Percentiles rank a stretch among this genome's conserved stretches.
These are phyloP conservation scores for Dipodomys spectabilis DNA, from an alignment of 2,113 vertebrate species.

Conservation along the genomic window DNA sequence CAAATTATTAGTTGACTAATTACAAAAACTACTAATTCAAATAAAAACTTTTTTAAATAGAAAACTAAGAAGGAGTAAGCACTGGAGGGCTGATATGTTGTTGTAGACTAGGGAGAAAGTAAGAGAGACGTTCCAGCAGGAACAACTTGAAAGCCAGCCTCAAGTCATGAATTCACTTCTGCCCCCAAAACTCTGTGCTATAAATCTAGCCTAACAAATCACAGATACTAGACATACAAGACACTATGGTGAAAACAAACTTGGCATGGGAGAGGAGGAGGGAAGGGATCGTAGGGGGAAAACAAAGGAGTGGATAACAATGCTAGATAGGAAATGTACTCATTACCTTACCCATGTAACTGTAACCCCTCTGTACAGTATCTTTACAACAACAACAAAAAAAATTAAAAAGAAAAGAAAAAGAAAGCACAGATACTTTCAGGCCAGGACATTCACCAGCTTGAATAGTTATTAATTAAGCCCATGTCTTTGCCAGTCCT, in stretches of 20 bases:
- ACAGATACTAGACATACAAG: background rate
- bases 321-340: too few relatives aligned
- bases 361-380: too few relatives aligned
- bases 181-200: constrained; percentile 10
- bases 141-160: constrained; percentile 22
- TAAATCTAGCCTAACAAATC: constrained; percentile 33
- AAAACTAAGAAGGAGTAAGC: constrained; percentile 14
- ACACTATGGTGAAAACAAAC: too few relatives aligned
- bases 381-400: too few relatives aligned
- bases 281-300: too few relatives aligned
- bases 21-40: background rate
- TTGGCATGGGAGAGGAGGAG: too few relatives aligned
- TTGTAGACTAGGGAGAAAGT: background rate
- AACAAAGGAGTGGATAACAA: too few relatives aligned
- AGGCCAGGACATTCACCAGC: background rate
- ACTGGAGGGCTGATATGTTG: background rate
- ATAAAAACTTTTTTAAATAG: background rate
- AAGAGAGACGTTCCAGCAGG: background rate
- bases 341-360: too few relatives aligned
- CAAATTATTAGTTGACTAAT: constrained; percentile 8
- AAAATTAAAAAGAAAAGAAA: too few relatives aligned
- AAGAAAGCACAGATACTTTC: background rate
- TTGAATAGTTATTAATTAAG: background rate
- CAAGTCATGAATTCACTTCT: constrained; percentile 46
- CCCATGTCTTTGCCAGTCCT: background rate